Conservation (phyloP, 2,888 invertebrate genomes). For the Argyresthia goedartella region DNA sequence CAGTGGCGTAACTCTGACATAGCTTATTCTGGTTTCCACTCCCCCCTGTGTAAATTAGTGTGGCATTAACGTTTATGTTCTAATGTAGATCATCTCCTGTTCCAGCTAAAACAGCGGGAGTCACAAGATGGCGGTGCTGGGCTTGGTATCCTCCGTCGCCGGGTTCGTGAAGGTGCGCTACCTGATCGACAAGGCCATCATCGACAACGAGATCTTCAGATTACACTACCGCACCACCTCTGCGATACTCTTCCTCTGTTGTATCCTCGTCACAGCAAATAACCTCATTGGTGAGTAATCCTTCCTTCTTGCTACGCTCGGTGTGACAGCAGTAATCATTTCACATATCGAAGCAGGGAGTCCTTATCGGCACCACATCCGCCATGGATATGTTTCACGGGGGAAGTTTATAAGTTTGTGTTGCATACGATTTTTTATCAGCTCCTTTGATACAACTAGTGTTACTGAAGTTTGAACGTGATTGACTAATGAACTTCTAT, state of each 20-base stretch:
- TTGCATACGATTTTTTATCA: no score
- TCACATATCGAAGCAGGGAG: no score
- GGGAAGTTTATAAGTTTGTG: no score
- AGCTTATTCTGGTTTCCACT: no score
- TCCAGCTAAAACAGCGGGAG: not conserved
- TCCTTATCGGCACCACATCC: no score
- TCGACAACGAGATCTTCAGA: constrained; percentile 91
- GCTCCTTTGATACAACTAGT: no score
- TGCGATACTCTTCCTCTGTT: constrained; percentile 86
- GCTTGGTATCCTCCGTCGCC: constrained; percentile 89
- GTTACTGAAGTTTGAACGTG: no score
- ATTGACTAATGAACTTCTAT: no score
- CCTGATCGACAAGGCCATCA: constrained; percentile 88
- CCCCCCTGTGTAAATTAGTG: not conserved
- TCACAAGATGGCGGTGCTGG: constrained; percentile 81
- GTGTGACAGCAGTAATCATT: no score
- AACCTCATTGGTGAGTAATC: constrained; percentile 85
- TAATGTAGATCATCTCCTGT: not conserved
- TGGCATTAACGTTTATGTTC: not conserved
- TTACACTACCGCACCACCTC: constrained; percentile 91
- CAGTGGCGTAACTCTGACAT: no score
- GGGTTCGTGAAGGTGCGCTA: constrained; percentile 92
- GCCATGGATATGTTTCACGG: no score
- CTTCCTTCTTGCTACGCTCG: not conserved
- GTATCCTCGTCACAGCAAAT: constrained; percentile 90